Evolutionary conservation across 2,888 invertebrate species (phyloP), one percentile per base, ranked within the genome.

Genomic region (Drosophila lutescens): DNA sequence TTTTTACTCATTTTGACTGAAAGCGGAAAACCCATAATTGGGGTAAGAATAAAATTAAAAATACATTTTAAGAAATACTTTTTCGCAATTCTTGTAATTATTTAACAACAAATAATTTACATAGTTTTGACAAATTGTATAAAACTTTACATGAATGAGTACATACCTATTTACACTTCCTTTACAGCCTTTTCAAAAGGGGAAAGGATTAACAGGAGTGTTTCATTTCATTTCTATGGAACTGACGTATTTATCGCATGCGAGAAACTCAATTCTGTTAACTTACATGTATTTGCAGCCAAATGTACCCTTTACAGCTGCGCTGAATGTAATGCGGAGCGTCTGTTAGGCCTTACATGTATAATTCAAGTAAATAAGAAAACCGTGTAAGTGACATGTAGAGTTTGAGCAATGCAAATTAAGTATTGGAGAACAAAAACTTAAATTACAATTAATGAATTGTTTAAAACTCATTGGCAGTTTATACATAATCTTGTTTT

Each of bases 231-330:
- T 53, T 30, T 4, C 9, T 20, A 23, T 46, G 15, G 46, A 44
- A 61, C 46, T 9, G 3, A 1, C 0, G 2, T 4, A 41, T 2
- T 47, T 61, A 62, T 63, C 49, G 63, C 62, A 63, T 63, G 62
- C 63, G 62, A 63, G 0, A 62, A 63, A 12, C 9, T 2, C 8
- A 5, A 12, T 13, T 10, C 15, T 53, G 53, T 26, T 26, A 7
- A 7, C 23, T 30, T 40, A 53, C 26, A 26, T 4, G 10, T 10
- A 2, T 17, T 43, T 43, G 30, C 54, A 55, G 17, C 2, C 26
- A 17, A 36, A 9, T 34, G 20, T 3, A 2, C 0, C 10, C 30
- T 10, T 47, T 2, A 30, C 47, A 47, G 47, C 23, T 30, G 53
- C 15, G 51, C 57, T 49, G 57, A 49, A 57, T 38, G 9, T 13